A percentile compares a stretch with the other conserved stretches of the same genome.
Conservation (phyloP, 53 echinoderm and acorn worm species). For the Holothuria leucospilota region DNA sequence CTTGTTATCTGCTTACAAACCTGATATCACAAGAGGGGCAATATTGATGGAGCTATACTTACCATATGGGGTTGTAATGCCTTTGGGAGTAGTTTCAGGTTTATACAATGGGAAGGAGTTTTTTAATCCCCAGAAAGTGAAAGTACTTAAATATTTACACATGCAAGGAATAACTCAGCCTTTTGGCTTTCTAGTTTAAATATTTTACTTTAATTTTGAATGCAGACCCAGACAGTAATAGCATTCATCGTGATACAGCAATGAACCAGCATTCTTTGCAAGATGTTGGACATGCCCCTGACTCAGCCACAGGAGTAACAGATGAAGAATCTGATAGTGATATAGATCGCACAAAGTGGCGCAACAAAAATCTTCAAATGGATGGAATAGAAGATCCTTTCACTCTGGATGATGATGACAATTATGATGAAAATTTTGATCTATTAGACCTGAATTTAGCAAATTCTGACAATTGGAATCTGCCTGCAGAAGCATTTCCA, state of each 20-base stretch:
- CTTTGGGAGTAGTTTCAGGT: too few relatives aligned
- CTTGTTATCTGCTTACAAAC: too few relatives aligned
- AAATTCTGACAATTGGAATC: conserved; percentile 56
- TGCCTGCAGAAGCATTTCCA: conserved; percentile 83
- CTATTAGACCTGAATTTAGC: conserved; percentile 46
- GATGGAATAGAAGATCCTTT: conserved; percentile 51
- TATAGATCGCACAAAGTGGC: conserved; percentile 57
- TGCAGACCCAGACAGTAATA: too few relatives aligned
- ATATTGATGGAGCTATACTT: too few relatives aligned
- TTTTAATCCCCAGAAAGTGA: too few relatives aligned
- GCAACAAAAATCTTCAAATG: background rate
- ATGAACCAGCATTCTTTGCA: background rate
- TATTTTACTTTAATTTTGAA: too few relatives aligned
- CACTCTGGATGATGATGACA: conserved; percentile 67
- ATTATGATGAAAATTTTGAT: conserved; percentile 69
- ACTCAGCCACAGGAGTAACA: conserved; percentile 78
- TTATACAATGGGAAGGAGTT: too few relatives aligned
- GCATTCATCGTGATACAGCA: background rate
- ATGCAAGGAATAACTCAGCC: too few relatives aligned
- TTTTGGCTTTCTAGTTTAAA: too few relatives aligned
- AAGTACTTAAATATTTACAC: too few relatives aligned
- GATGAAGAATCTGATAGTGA: conserved; percentile 98
- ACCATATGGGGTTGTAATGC: too few relatives aligned
- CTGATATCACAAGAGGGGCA: too few relatives aligned
- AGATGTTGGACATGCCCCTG: conserved; percentile 53